Percentiles rank a stretch among this genome's conserved stretches.
phyloP scores from a whole-genome alignment of 1,140 invertebrate species.

The Drosophila pachea region DNA sequence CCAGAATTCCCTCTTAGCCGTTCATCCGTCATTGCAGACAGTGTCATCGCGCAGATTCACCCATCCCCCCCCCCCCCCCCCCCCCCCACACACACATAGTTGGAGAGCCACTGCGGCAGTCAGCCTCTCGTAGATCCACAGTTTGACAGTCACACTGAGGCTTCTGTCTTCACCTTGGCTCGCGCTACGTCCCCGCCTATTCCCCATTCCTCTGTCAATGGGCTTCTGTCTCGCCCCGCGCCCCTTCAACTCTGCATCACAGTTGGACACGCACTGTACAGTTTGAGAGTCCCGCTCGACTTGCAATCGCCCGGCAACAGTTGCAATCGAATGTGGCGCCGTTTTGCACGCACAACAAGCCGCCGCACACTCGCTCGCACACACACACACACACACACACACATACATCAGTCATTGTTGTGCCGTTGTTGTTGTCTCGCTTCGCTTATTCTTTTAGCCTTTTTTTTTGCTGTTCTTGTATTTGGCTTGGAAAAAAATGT shows the following conservation, averaged over 20 bases:
- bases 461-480: slow-evolving; percentile 20
- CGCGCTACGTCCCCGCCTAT: too few species aligned
- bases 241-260: too few species aligned
- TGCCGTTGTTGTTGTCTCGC: slow-evolving; percentile 28
- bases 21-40: too few species aligned
- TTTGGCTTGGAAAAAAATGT: slow-evolving; percentile 58
- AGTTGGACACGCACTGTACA: slow-evolving; percentile 33
- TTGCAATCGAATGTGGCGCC: slow-evolving; percentile 2
- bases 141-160: background rate
- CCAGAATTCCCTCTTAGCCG: too few species aligned
- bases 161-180: too few species aligned
- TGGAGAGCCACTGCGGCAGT: too few species aligned
- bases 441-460: slow-evolving; percentile 20
- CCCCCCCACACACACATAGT: too few species aligned
- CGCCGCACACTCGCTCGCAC: background rate
- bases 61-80: too few species aligned
- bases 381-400: slow-evolving; percentile 12
- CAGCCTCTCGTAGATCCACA: too few species aligned
- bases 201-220: too few species aligned
- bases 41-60: too few species aligned
- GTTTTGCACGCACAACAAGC: slow-evolving; percentile 9
- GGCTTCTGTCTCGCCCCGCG: too few species aligned
- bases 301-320: slow-evolving; percentile 2
- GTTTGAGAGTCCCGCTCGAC: background rate
- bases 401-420: slow-evolving; percentile 27